Evolutionary conservation across 2,888 invertebrate genomes (phyloP), one percentile per base, ranked within the genome.

Genomic region (Drosophila melanocephala): DNA sequence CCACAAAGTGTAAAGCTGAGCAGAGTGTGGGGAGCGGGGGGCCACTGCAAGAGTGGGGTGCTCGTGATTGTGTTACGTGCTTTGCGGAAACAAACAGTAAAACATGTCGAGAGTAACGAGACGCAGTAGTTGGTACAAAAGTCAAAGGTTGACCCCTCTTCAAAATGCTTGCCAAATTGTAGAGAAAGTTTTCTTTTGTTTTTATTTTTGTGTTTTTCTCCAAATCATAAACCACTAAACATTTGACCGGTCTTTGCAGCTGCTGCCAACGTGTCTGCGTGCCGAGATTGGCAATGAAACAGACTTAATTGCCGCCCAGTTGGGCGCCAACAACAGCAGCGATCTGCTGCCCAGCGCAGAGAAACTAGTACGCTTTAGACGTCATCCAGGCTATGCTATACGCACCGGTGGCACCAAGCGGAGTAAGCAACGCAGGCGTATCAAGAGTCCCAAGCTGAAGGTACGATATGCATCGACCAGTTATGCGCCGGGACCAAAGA

Each of bases 381-480:
- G 93, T 14, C 93, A 93, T 66, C 93, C 93, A 3, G 91, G 93
- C 0, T 81, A 80, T 9, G 79, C 79, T 1, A 9, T 61, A 52
- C 75, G 80, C 19, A 77, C 83, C 9, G 55, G 26, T 47, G 9
- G 81, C 22, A 59, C 82, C 5, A 93, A 92, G 59, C 87, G 89
- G 9, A 69, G 65, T 39, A 92, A 92, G 52, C 79, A 84, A 5
- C 82, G 91, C 5, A 66, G 87, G 6, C 86, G 91, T 6, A 72
- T 79, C 1, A 93, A 93, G 71, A 64, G 70, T 26, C 76, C 89
- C 6, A 26, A 68, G 7, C 88, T 90, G 6, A 91, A 92, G 76
- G 77, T 84, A 3, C 89, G 89, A 47, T 92, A 91, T 58, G 91
- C 90, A 35, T 90, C 92, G 59, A 90, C 92, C 1, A 84, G 69